Evolutionary conservation across 2,888 invertebrate genomes (phyloP).

Genomic region (Morpho deidamia): DNA sequence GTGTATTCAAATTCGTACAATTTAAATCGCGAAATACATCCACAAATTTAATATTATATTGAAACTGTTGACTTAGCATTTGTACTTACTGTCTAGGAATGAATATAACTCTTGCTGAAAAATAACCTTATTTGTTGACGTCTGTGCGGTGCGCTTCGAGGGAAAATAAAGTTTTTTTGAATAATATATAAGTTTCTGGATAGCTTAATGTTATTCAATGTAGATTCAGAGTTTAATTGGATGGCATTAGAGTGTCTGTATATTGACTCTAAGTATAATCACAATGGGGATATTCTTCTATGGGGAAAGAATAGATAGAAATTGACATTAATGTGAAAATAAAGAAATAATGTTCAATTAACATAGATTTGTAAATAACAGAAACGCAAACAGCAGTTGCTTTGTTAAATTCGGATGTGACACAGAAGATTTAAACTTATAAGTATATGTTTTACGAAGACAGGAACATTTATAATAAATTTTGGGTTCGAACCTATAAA

Average conservation of each 20-base stretch:
- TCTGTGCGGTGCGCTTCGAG: slow-evolving; percentile 64
- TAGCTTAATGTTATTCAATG: slow-evolving; percentile 33
- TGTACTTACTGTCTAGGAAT: slow-evolving; percentile 41
- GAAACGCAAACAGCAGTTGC: too few species aligned
- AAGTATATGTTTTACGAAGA: too few species aligned
- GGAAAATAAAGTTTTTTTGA: slow-evolving; percentile 67
- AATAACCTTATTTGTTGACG: slow-evolving; percentile 74
- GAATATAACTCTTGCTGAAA: slow-evolving; percentile 62
- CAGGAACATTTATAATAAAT: too few species aligned
- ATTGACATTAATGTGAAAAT: too few species aligned
- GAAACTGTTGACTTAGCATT: slow-evolving; percentile 31
- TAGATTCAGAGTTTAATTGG: slow-evolving; percentile 13
- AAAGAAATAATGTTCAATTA: too few species aligned
- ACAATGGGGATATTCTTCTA: neutral
- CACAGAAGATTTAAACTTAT: too few species aligned
- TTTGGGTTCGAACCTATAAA: too few species aligned
- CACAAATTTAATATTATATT: slow-evolving; percentile 23
- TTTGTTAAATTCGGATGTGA: too few species aligned
- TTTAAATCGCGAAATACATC: slow-evolving; percentile 12
- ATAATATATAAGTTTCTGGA: slow-evolving; percentile 50
- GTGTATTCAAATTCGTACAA: neutral
- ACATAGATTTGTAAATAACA: too few species aligned
- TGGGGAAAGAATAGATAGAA: neutral
- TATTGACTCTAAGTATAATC: too few species aligned
- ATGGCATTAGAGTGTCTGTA: neutral